Percentiles rank a stretch among this genome's conserved stretches.
Conservation (phyloP, 2,113 vertebrate genomes). For the Oceanites oceanicus region DNA sequence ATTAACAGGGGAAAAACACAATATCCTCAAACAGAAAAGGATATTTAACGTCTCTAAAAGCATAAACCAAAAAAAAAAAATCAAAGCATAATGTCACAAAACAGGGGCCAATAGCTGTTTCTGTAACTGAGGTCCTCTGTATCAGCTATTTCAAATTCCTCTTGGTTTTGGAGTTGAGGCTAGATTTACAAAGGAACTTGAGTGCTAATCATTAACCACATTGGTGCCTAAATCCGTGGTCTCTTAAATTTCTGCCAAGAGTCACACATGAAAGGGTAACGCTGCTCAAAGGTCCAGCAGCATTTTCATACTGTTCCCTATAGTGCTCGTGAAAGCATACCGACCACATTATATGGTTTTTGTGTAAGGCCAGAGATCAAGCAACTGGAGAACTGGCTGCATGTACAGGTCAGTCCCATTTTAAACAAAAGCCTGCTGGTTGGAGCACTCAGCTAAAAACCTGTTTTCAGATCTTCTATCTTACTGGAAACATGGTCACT, state of each 20-base stretch:
- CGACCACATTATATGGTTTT: neutral
- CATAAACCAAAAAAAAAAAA: neutral
- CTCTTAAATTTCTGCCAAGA: neutral
- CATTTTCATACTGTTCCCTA: neutral
- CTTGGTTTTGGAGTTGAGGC: neutral
- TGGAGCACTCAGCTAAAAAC: neutral
- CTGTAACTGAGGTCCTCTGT: neutral
- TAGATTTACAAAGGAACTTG: neutral
- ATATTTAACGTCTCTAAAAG: neutral
- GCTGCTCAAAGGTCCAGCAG: neutral
- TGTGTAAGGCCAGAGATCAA: neutral
- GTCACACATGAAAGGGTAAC: neutral
- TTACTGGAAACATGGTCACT: neutral
- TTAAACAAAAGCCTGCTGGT: neutral
- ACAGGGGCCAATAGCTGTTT: neutral
- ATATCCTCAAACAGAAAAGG: neutral
- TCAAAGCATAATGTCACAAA: neutral
- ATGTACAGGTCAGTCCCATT: accelerated
- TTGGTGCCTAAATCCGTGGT: neutral
- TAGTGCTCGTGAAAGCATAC: neutral
- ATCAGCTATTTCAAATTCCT: neutral
- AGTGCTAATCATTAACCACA: neutral
- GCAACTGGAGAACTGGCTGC: neutral
- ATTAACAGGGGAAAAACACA: neutral
- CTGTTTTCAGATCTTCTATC: neutral